These are phyloP conservation scores for Lepetodrilus schrolli DNA, from an alignment of 2,888 invertebrate species.

Conservation along the genomic window DNA sequence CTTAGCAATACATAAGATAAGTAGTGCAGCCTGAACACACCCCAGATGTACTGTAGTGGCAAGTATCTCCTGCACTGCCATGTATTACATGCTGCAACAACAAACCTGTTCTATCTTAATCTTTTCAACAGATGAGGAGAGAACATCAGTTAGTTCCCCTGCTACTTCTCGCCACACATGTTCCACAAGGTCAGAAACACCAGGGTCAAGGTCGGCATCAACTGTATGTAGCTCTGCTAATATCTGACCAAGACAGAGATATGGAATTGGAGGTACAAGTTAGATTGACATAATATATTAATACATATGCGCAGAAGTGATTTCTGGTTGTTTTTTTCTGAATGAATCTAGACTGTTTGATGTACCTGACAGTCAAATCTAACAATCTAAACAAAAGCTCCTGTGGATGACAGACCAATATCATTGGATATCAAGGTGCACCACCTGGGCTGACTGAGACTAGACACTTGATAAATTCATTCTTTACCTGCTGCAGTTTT, in stretches of 20 bases:
- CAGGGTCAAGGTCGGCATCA: slow-evolving; percentile 28
- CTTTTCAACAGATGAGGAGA: slow-evolving; percentile 48
- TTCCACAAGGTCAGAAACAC: slow-evolving; percentile 60
- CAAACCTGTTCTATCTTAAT: slow-evolving; percentile 70
- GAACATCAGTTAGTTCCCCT: slow-evolving; percentile 59
- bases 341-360: neutral
- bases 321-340: neutral
- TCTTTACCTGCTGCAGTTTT: slow-evolving; percentile 60
- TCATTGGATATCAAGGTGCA: too few relatives aligned
- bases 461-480: too few relatives aligned
- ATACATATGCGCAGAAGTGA: neutral
- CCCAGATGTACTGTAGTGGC: too few relatives aligned
- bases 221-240: slow-evolving; percentile 46
- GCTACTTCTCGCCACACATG: slow-evolving; percentile 71
- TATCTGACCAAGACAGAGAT: slow-evolving; percentile 41
- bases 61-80: too few relatives aligned
- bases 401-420: too few relatives aligned
- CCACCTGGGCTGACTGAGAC: too few relatives aligned
- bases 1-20: too few relatives aligned
- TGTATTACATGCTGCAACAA: too few relatives aligned
- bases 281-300: neutral
- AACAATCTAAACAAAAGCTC: too few relatives aligned
- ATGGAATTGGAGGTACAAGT: too few relatives aligned
- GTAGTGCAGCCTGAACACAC: too few relatives aligned
- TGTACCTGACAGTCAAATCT: too few relatives aligned